A percentile compares a stretch with the other conserved stretches of the same genome.
These are phyloP conservation scores for Empidonax alnorum DNA, from an alignment of 2,113 vertebrate species.

Conservation along the genomic window DNA sequence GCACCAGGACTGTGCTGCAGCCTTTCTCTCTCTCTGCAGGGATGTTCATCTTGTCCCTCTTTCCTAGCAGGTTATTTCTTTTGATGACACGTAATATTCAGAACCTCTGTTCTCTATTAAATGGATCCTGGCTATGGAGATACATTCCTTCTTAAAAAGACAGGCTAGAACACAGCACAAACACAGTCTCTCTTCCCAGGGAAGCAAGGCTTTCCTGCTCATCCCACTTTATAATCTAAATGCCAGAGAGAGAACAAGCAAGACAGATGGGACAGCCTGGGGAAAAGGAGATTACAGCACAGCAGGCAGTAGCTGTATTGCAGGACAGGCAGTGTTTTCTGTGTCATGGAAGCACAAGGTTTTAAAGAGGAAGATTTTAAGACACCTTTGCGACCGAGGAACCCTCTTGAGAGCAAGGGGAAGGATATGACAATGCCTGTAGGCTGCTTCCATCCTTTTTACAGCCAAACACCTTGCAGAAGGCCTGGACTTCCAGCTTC, in stretches of 20 bases:
- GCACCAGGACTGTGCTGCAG: neutral
- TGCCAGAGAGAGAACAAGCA: neutral
- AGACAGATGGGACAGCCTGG: slow-evolving; percentile 1
- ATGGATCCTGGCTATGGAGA: neutral
- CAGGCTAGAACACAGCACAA: neutral
- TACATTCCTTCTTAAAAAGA: neutral
- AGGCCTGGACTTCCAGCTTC: neutral
- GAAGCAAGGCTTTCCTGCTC: neutral
- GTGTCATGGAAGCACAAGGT: neutral
- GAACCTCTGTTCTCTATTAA: neutral
- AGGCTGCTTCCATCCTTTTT: neutral
- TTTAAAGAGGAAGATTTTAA: neutral
- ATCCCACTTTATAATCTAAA: neutral
- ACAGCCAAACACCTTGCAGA: neutral
- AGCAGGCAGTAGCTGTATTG: neutral
- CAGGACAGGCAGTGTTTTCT: neutral
- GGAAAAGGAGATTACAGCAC: neutral
- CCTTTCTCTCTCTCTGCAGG: neutral
- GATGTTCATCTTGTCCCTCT: neutral
- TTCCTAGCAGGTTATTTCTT: neutral
- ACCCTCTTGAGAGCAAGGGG: neutral
- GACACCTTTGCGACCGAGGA: neutral
- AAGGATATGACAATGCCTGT: neutral
- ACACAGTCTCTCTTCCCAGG: neutral
- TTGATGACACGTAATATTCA: neutral